Base-by-base conservation (phyloP, 2,797 vertebrate genomes). In the Protonibea diacanthus region DNA sequence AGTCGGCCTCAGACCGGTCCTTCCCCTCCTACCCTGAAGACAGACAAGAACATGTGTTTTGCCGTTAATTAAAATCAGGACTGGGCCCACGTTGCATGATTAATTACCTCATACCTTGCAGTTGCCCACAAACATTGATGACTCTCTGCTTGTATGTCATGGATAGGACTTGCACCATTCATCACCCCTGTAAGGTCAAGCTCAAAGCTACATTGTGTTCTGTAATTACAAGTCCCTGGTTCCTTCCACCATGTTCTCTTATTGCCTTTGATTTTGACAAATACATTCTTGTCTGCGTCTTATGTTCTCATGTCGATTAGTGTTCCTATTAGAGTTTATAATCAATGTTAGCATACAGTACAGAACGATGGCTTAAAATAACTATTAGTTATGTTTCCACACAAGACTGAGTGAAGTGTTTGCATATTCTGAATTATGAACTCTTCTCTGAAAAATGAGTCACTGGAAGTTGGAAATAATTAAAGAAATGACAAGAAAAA, bases 111-210 rank as follows among this genome's bases (percentile, higher is more conserved):
- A 75, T 89, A 83, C 78, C 81, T 75, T 59, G 72, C 83, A 86
- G 76, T 88, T 81, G 79, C 87, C 89, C 77, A 78, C 83, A 89
- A 92, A 94, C 93, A 91, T 86, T 91, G 90, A 95, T 88, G 94
- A 83, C 88, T 89, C 90, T 79, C 55, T 85, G 88, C 90, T 93
- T 89, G 88, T 74, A 76, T 89, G 92, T 89, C 91, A 82, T 83
- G 86, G 84, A 80, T 72, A 82, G 85, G 85, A 86, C 83, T 86
- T 13, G 69, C 61, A 47, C 91, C 93, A 95, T 95, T 93, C 86
- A 95, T 96, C 94, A 95, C 76, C 89, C 7, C 65, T 29, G 85
- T 93, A 88, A 93, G 92, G 93, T 94, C 90, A 91, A 79, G 78
- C 83, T 81, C 89, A 84, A 82, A 89, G 88, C 87, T 78, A 73